These are phyloP conservation scores for Melanostoma mellinum DNA, from an alignment of 2,888 invertebrate genomes.

Conservation along the genomic window DNA sequence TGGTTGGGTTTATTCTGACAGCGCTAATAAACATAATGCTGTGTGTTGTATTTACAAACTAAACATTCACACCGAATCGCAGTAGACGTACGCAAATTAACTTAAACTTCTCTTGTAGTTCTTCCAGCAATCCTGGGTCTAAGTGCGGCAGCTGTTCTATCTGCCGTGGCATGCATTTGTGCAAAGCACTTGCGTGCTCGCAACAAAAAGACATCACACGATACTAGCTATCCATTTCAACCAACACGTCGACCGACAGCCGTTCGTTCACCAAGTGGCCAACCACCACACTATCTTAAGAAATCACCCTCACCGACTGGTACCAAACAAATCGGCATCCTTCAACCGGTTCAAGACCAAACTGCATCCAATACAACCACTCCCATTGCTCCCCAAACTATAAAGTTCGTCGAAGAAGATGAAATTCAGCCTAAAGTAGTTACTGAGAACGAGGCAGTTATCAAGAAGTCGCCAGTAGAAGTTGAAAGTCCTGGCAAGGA, in stretches of 20 bases:
- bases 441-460: conserved; percentile 75
- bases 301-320: conserved; percentile 95
- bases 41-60: no score
- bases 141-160: conserved; percentile 80
- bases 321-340: conserved; percentile 79
- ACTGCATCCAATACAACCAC: conserved; percentile 78
- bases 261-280: conserved; percentile 93
- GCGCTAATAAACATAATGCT: no score
- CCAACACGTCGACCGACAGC: conserved; percentile 82
- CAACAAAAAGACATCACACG: conserved; percentile 80
- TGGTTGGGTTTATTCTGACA: no score
- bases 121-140: conserved; percentile 81
- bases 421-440: conserved; percentile 77
- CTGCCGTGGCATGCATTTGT: conserved; percentile 81
- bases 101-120: conserved; percentile 74
- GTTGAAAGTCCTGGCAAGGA: conserved; percentile 74
- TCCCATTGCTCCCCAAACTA: conserved; percentile 78
- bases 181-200: conserved; percentile 80
- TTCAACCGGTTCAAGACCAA: conserved; percentile 80
- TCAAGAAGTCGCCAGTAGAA: conserved; percentile 76
- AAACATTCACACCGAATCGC: no score
- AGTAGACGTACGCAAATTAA: no score
- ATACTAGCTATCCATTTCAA: conserved; percentile 81
- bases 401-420: conserved; percentile 81
- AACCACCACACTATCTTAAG: conserved; percentile 91